phyloP scores from a whole-genome alignment of 2,113 vertebrate species.

The Chascanopsetta lugubris region DNA sequence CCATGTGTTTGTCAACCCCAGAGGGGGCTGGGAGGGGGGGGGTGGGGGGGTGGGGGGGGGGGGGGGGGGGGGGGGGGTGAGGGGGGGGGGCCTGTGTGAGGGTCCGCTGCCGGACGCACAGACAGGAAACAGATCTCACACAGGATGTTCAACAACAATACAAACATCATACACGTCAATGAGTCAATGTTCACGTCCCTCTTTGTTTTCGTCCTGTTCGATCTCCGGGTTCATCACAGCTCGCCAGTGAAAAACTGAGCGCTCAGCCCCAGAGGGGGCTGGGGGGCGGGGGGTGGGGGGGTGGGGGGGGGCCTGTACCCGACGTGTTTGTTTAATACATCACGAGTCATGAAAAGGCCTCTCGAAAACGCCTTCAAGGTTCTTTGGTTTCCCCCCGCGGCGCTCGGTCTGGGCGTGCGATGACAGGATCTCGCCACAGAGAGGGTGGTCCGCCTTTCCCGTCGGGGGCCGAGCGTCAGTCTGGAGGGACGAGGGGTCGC shows the following conservation, averaged over 20 bases:
- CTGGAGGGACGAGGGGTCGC: constrained; percentile 20
- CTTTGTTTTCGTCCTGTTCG: no score
- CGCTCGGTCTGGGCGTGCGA: constrained; percentile 19
- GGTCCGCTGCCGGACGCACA: no score
- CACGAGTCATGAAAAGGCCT: constrained; percentile 48
- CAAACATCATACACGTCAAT: no score
- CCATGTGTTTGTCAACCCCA: constrained; percentile 66
- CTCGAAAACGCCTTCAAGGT: constrained; percentile 41
- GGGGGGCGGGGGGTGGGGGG: constrained; percentile 49
- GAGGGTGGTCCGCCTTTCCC: constrained; percentile 58
- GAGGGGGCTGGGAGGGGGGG: constrained; percentile 54
- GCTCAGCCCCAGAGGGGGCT: constrained; percentile 52
- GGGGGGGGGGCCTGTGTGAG: no score
- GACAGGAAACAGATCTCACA: no score
- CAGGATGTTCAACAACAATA: no score
- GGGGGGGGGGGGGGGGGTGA: no score
- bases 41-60: not conserved
- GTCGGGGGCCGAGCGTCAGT: not conserved
- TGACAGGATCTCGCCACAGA: constrained; percentile 45
- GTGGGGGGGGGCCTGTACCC: no score
- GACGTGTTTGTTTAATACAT: constrained; percentile 61
- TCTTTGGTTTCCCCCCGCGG: constrained; percentile 51
- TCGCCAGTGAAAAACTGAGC: no score
- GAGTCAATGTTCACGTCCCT: no score
- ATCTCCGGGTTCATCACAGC: no score